Base-by-base conservation (phyloP, 2,888 invertebrate genomes). In the Zonitis immaculata region DNA sequence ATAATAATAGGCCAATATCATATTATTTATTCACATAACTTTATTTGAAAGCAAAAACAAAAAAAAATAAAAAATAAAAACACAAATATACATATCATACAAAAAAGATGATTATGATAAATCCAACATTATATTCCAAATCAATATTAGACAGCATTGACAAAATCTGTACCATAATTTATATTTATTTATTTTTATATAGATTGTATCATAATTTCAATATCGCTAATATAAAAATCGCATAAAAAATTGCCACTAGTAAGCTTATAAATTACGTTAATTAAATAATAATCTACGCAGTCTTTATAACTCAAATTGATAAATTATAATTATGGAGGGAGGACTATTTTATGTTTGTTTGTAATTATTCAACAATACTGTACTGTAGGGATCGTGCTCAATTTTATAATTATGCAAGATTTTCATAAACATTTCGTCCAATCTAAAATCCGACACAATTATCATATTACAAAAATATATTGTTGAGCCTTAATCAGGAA, bases 171-270 rank as follows among this genome's bases (percentile, higher is more conserved):
- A n/a, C n/a, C n/a, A n/a, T n/a, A n/a, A n/a, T n/a, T n/a, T n/a
- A n/a, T n/a, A 49, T 16, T 44, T 22, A 39, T 49, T 20, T 16
- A 26, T 45, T 45, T 51, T 55, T 47, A 35, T 44, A 39, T 27
- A 20, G 49, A 32, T 44, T 30, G n/a, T 14, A 48, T 35, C 25
- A 8, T n/a, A n/a, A 46, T 46, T n/a, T n/a, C n/a, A n/a, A n/a
- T n/a, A n/a, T 44, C 35, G 46, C 28, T 43, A 22, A 49, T 45
- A 48, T 43, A 50, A 54, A 52, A 56, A 57, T 52, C 44, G 28
- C 44, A 47, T 57, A 57, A 52, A 48, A 59, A 59, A 58, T n/a
- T 54, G 56, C 52, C 54, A 52, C 54, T 58, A 57, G 27, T 30
- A 60, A 58, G 58, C 56, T 44, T 58, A 56, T 44, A 55, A 43